Base-by-base conservation (phyloP, 2,888 invertebrate species). In the Dryobotodes eremita region DNA sequence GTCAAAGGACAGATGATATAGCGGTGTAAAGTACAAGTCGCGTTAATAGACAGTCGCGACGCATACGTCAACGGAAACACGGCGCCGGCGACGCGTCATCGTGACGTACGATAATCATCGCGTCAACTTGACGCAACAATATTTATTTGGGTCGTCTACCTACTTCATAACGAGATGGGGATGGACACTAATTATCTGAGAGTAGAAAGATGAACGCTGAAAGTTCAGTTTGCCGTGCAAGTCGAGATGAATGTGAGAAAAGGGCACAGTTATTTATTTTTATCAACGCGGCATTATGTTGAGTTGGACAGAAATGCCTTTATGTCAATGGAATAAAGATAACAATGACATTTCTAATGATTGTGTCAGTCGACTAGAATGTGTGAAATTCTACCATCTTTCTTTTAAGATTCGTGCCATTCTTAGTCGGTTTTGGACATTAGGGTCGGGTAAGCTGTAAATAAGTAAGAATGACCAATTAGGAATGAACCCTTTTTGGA, bases 1-100 rank as follows among this genome's bases (percentile, higher is more conserved):
- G 73, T 82, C 75, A 72, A 61, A 23, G 53, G 57, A 84, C 42
- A 85, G 66, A 77, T 77, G 94, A 92, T 79, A 62, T 46, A 76
- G 61, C 26, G 62, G 77, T 71, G 71, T 82, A 59, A 86, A 82
- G 73, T 81, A 62, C 85, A 85, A 65, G 78, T 62, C 61, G 50
- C 20, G 36, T 68, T 83, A 73, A 82, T 82, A 86, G 73, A 66
- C 61, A 64, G 62, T 83, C 71, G 73, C 68, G 74, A 74, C 68
- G 66, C 70, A 76, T 85, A 73, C 86, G 86, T 84, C 83, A 82
- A 68, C 77, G 70, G 85, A 75, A 74, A 61, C 53, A 6, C 36
- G 74, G 75, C 84, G 87, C 79, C 82, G 11, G 59, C 64, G 83
- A 48, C 31, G 31, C 86, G 86, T 71, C 76, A 70, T 65, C 8